These are phyloP conservation scores for Acrocephalus arundinaceus DNA, from an alignment of 2,113 vertebrate genomes.

Conservation along the genomic window DNA sequence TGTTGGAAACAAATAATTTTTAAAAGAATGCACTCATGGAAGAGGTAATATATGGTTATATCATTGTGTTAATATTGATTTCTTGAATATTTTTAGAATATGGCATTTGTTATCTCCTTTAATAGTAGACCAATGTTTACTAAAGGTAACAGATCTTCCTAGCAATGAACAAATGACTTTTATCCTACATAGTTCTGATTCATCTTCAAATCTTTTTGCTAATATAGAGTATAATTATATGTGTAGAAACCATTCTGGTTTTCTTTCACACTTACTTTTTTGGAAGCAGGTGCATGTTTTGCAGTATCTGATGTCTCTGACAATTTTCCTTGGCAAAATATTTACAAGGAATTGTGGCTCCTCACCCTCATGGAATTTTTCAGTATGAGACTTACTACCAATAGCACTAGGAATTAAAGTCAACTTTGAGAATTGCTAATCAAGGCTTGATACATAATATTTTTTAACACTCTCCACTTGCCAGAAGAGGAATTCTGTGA, in stretches of 20 bases:
- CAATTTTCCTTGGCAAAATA: constrained; percentile 24
- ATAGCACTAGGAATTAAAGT: not conserved
- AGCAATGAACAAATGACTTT: not conserved
- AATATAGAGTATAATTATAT: not conserved
- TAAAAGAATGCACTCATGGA: not conserved
- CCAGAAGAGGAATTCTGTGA: not conserved
- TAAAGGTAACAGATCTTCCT: not conserved
- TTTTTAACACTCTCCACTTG: not conserved
- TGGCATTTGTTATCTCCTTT: not conserved
- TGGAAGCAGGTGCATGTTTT: not conserved
- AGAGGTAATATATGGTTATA: not conserved
- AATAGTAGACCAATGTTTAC: not conserved
- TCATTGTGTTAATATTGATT: not conserved
- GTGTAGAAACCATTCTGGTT: not conserved
- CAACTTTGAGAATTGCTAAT: not conserved
- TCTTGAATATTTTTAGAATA: not conserved
- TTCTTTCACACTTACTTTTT: not conserved
- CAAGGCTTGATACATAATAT: not conserved
- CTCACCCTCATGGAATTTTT: not conserved
- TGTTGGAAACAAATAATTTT: not conserved
- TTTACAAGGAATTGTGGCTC: not conserved
- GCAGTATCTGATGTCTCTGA: not conserved
- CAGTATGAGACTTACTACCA: not conserved
- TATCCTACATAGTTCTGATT: not conserved
- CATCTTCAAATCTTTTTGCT: not conserved